phyloP scores from a whole-genome alignment of 53 echinoderm and acorn worm genomes.

The Hippasteria phrygiana region DNA sequence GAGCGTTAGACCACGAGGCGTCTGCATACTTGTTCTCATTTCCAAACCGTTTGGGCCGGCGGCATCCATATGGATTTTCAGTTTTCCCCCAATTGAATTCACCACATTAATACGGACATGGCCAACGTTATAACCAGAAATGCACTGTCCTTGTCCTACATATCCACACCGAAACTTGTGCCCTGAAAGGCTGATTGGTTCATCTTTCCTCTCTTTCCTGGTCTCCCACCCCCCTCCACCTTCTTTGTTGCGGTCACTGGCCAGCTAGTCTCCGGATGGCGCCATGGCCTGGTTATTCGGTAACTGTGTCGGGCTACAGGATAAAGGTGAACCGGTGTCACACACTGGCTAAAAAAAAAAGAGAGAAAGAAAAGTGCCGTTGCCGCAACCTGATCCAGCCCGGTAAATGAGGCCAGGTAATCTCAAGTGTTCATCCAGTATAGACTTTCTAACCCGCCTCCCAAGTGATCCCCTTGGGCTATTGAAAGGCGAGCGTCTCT shows the following conservation, averaged over 20 bases:
- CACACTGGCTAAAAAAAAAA: constrained; percentile 68
- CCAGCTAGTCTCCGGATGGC: constrained; percentile 42
- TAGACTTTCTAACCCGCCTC: constrained; percentile 62
- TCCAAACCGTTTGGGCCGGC: neutral
- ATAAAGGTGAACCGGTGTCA: constrained; percentile 60
- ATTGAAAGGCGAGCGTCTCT: constrained; percentile 60
- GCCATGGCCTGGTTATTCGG: constrained; percentile 11
- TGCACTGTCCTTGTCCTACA: neutral
- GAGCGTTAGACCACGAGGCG: constrained; percentile 1
- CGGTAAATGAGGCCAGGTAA: constrained; percentile 66
- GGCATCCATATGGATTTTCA: constrained; percentile 7
- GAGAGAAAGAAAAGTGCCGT: constrained; percentile 65
- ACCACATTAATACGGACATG: constrained; percentile 54
- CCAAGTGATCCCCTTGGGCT: constrained; percentile 59
- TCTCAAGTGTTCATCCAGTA: constrained; percentile 66
- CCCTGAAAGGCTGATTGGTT: constrained; percentile 7
- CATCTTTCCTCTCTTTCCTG: neutral
- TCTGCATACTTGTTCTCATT: constrained; percentile 38
- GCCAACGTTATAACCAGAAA: neutral
- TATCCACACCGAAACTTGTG: neutral
- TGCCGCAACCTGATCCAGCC: constrained; percentile 61
- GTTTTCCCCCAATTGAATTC: constrained; percentile 27
- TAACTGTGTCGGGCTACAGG: constrained; percentile 56
- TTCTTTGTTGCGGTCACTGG: constrained; percentile 47
- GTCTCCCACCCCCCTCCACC: neutral